phyloP scores from a whole-genome alignment of 2,797 vertebrate genomes.

The Pachyuromys duprasi region DNA sequence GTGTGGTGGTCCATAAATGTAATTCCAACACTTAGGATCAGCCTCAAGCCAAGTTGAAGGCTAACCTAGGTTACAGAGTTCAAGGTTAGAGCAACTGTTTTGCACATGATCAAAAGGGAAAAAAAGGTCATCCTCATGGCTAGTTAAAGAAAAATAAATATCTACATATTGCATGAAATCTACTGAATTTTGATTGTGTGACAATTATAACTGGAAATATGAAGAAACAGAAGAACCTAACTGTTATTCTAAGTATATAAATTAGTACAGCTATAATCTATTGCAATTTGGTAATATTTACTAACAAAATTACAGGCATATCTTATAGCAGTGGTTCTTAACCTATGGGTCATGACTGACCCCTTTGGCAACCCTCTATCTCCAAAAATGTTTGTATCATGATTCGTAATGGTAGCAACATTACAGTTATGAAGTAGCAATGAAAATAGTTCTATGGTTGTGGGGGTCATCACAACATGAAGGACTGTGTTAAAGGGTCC shows the following conservation, averaged over 20 bases:
- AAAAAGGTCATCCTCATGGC: neutral
- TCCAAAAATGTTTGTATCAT: neutral
- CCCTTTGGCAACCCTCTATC: neutral
- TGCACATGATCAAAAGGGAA: neutral
- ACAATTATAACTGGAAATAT: neutral
- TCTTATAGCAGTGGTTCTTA: constrained; percentile 15
- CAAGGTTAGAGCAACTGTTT: neutral
- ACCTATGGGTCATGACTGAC: neutral
- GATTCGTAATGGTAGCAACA: neutral
- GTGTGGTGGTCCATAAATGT: neutral
- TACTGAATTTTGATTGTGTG: neutral
- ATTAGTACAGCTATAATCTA: constrained; percentile 16
- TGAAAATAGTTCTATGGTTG: neutral
- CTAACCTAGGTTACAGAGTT: neutral
- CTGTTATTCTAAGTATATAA: neutral
- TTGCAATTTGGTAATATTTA: constrained; percentile 50
- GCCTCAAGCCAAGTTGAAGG: neutral
- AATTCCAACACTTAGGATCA: neutral
- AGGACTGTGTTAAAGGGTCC: neutral
- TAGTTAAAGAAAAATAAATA: constrained; percentile 45
- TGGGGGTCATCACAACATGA: neutral
- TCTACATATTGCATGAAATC: constrained; percentile 35
- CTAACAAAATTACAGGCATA: neutral
- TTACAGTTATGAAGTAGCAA: neutral
- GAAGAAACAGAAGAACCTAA: constrained; percentile 14